Percentiles rank a stretch among this genome's conserved stretches.
Evolutionary conservation across 2,888 invertebrate genomes (phyloP).

Genomic region (Anthrax anthrax): DNA sequence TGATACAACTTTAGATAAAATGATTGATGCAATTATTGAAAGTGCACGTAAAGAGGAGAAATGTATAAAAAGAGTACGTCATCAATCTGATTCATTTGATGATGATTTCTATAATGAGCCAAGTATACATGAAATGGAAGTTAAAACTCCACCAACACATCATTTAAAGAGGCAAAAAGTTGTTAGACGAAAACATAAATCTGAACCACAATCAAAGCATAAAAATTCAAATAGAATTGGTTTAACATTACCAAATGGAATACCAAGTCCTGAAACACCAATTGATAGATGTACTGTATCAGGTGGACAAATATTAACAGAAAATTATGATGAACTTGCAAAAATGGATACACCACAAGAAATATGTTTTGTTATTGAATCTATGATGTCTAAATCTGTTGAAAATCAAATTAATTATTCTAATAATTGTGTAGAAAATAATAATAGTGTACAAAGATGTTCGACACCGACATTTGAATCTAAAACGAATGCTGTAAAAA

Average conservation of each 20-base stretch:
- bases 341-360: constrained; percentile 17
- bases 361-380: constrained; percentile 29
- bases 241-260: constrained; percentile 27
- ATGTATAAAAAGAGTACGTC: neutral
- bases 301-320: too few relatives aligned
- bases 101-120: constrained; percentile 4
- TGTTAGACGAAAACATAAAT: constrained; percentile 21
- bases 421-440: too few relatives aligned
- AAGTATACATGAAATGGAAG: constrained; percentile 33
- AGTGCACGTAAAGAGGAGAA: constrained; percentile 18
- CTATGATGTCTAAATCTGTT: constrained; percentile 1
- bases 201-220: neutral
- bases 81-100: neutral
- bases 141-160: constrained; percentile 26
- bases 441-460: constrained; percentile 32
- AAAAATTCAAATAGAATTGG: constrained; percentile 14
- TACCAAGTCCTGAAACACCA: constrained; percentile 27
- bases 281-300: constrained; percentile 4
- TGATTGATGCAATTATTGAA: constrained; percentile 33
- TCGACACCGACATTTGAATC: constrained; percentile 33
- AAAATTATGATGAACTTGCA: constrained; percentile 10
- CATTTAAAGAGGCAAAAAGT: constrained; percentile 30
- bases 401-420: too few relatives aligned
- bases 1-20: constrained; percentile 30
- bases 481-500: constrained; percentile 38